Conservation (phyloP, 2,888 invertebrate species). For the Villa cingulata region DNA sequence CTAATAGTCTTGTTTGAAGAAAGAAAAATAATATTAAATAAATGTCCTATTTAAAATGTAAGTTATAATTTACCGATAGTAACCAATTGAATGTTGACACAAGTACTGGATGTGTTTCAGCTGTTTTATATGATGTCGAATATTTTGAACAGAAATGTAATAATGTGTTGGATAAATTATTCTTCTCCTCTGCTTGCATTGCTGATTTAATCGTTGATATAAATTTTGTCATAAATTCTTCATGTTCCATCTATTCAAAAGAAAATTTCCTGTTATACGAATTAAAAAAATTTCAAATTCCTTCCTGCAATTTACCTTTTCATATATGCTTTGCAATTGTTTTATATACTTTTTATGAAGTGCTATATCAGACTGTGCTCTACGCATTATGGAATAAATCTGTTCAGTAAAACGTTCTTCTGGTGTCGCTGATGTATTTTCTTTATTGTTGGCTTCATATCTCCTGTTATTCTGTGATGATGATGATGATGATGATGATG, state of each 20-base stretch:
- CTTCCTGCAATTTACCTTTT: conserved; percentile 39
- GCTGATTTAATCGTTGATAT: conserved; percentile 48
- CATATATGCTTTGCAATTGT: conserved; percentile 46
- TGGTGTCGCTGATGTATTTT: conserved; percentile 76
- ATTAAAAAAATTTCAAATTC: neutral
- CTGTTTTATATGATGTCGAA: conserved; percentile 45
- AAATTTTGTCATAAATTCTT: conserved; percentile 49
- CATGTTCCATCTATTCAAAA: conserved; percentile 37
- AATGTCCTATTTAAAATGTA: neutral
- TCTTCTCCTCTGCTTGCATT: conserved; percentile 51
- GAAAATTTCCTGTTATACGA: conserved; percentile 1
- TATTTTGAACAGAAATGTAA: conserved; percentile 60
- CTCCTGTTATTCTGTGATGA: too few relatives aligned
- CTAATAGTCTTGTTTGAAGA: conserved; percentile 33
- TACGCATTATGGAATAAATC: conserved; percentile 40
- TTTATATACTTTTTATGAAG: conserved; percentile 50
- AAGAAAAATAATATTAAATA: neutral
- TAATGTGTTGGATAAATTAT: conserved; percentile 52
- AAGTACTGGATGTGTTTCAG: conserved; percentile 31
- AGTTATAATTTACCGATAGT: conserved; percentile 23
- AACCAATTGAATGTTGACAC: conserved; percentile 26
- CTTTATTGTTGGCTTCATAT: too few relatives aligned
- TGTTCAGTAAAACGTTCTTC: conserved; percentile 3
- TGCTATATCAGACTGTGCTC: conserved; percentile 50
- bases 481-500: too few relatives aligned